Conservation (phyloP, 2,113 vertebrate species). For the Labeo rohita region DNA sequence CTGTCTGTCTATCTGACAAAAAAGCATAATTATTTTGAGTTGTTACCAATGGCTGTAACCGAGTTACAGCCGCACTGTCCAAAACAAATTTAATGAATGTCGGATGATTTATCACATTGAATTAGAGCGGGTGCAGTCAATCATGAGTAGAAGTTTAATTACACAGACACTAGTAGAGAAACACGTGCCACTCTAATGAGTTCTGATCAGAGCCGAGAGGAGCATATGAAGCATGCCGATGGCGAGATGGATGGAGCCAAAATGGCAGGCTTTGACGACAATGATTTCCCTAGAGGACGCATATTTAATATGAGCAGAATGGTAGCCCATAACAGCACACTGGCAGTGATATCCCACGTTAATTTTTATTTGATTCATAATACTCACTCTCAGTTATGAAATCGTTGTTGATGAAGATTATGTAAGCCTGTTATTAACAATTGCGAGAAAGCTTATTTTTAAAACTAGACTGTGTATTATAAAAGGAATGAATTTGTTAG, state of each 20-base stretch:
- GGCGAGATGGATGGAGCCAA: constrained; percentile 20
- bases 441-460: background rate
- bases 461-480: background rate
- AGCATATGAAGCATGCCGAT: constrained; percentile 36
- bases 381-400: background rate
- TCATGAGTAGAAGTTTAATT: constrained; percentile 32
- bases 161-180: constrained; percentile 17
- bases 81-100: constrained; percentile 16
- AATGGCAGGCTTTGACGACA: constrained; percentile 17
- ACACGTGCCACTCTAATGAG: constrained; percentile 37
- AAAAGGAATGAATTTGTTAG: background rate
- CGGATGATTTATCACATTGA: background rate
- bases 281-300: constrained; percentile 22
- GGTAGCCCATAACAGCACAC: background rate
- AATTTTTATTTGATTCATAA: background rate
- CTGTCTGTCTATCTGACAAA: background rate
- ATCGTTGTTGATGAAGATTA: background rate
- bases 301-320: constrained; percentile 29
- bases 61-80: background rate
- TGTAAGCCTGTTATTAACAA: background rate
- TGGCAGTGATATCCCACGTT: background rate
- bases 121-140: constrained; percentile 3
- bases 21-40: background rate
- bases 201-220: constrained; percentile 15
- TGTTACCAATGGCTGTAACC: background rate